Evolutionary conservation across 2,888 invertebrate genomes (phyloP), one percentile per base, ranked within the genome.

Genomic region (Stenotaenia linearis): DNA sequence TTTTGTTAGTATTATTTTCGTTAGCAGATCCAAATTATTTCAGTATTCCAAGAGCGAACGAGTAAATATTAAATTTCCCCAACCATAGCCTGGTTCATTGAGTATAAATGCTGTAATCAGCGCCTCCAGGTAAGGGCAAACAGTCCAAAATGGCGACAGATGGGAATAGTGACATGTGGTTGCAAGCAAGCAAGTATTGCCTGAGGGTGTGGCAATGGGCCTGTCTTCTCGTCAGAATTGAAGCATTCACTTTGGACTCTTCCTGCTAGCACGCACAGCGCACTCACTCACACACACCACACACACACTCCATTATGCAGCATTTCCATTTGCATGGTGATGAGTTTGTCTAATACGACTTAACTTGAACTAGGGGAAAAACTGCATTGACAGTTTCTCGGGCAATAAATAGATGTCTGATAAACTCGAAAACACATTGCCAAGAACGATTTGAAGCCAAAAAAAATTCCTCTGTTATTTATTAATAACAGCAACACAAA

Each of bases 321-420:
- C 61, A 61, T 61, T 61, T 61, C 61, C 61, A 61, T 61, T 61
- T 61, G 61, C 61, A 61, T 61, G 61, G 61, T 15, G 61, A 61
- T 61, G 61, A 61, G 61, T 61, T 25, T 25, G 61, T 61, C 61
- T 61, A 61, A 61, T 61, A 25, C 61, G 61, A 23, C 61, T 61
- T 61, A 61, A 61, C 23, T 61, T 61, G 61, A 61, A 61, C 61
- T 28, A 28, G 56, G 12, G 56, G 18, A 21, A 40, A 56, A 61
- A 61, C 25, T 23, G 15, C 61, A 61, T 61, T 61, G 3, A 61
- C 6, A 28, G 61, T 61, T 5, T 25, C 61, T 23, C 25, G 23
- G 25, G 61, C 61, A 61, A 45, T 45, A 6, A n/a, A 18, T n/a
- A 18, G 15, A 9, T n/a, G n/a, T n/a, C n/a, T 40, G 40, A 45